phyloP scores from a whole-genome alignment of 2,888 invertebrate species.

The Erpobdella octoculata region DNA sequence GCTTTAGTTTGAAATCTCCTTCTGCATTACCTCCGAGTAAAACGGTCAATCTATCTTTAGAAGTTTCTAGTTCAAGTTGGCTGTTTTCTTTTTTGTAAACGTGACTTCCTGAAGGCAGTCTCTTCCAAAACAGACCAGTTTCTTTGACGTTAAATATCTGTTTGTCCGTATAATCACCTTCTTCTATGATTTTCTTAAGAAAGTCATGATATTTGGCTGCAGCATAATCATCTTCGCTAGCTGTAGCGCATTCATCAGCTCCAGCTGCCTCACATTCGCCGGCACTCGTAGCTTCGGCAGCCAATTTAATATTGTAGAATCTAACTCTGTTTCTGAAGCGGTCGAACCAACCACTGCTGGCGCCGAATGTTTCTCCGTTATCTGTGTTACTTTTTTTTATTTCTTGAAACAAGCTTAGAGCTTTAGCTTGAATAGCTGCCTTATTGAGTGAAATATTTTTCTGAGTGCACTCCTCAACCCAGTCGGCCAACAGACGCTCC shows the following conservation, averaged over 20 bases:
- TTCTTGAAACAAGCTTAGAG: background rate
- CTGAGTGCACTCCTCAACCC: background rate
- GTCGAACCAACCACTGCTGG: background rate
- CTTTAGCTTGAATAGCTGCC: background rate
- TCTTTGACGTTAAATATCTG: constrained; percentile 11
- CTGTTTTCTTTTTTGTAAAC: background rate
- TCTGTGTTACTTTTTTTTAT: background rate
- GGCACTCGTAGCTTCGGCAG: background rate
- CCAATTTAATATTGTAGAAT: background rate
- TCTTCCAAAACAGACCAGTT: constrained; percentile 15
- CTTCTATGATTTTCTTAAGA: background rate
- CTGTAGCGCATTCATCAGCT: too few relatives aligned
- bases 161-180: background rate
- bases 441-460: background rate
- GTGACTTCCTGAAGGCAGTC: background rate
- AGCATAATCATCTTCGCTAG: background rate
- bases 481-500: background rate
- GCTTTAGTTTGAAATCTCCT: constrained; percentile 14
- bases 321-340: background rate
- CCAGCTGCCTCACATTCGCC: too few relatives aligned
- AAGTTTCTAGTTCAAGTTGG: background rate
- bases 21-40: background rate
- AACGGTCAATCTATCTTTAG: constrained; percentile 3
- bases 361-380: background rate
- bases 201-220: background rate